Evolutionary conservation across 2,113 vertebrate genomes (phyloP).

Genomic region (Octodon degus): DNA sequence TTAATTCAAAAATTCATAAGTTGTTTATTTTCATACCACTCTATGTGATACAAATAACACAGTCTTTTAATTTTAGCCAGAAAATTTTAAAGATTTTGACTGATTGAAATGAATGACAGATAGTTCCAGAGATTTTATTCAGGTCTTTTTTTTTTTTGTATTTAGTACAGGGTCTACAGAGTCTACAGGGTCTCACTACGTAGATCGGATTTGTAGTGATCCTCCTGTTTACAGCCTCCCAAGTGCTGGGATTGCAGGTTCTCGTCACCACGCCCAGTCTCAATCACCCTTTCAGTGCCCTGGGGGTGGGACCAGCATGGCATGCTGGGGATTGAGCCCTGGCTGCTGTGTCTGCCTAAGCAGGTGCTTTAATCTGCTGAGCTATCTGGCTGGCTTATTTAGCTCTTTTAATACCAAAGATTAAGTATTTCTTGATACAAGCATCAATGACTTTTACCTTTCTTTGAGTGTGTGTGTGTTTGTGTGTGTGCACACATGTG

Average conservation of each 20-base stretch:
- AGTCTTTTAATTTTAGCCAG: conserved; percentile 17
- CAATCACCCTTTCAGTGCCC: too few relatives aligned
- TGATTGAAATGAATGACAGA: conserved; percentile 3
- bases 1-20: neutral
- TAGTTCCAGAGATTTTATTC: conserved; percentile 36
- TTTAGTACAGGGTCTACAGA: too few relatives aligned
- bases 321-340: too few relatives aligned
- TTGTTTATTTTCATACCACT: conserved; percentile 37
- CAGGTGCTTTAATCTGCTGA: too few relatives aligned
- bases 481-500: neutral
- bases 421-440: neutral
- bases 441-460: neutral
- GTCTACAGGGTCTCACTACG: too few relatives aligned
- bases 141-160: neutral
- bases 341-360: too few relatives aligned
- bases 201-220: too few relatives aligned
- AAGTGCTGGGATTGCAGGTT: too few relatives aligned
- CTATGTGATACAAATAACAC: neutral
- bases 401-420: conserved; percentile 18
- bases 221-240: too few relatives aligned
- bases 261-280: too few relatives aligned
- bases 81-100: conserved; percentile 25
- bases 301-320: too few relatives aligned
- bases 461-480: neutral
- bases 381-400: neutral